phyloP scores from a whole-genome alignment of 2,888 invertebrate genomes.

The Hypselothyrea guttata region DNA sequence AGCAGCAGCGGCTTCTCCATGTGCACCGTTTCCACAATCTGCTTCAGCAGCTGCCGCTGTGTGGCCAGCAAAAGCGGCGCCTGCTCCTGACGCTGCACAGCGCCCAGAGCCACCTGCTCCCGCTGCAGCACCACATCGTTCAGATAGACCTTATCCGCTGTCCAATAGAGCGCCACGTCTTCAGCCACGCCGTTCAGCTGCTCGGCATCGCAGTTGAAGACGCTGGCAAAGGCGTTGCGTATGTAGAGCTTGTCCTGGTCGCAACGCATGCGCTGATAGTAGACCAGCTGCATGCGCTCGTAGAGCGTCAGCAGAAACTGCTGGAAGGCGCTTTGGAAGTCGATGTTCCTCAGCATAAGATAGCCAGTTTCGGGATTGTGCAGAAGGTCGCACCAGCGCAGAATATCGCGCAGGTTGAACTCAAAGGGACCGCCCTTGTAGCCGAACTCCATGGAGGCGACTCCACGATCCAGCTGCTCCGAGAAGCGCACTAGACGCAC shows the following conservation, averaged over 20 bases:
- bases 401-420: slow-evolving; percentile 97
- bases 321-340: slow-evolving; percentile 59
- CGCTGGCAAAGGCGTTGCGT: slow-evolving; percentile 82
- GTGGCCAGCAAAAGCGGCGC: slow-evolving; percentile 83
- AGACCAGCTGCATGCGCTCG: slow-evolving; percentile 88
- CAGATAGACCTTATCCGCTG: slow-evolving; percentile 84
- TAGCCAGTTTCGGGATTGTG: slow-evolving; percentile 81
- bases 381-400: slow-evolving; percentile 94
- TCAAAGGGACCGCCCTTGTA: slow-evolving; percentile 96
- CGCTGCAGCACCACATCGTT: slow-evolving; percentile 85
- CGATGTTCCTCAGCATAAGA: slow-evolving; percentile 28
- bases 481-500: slow-evolving; percentile 91
- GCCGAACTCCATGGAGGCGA: slow-evolving; percentile 88
- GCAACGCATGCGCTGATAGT: slow-evolving; percentile 93
- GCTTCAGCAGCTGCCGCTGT: slow-evolving; percentile 88
- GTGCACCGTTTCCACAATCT: slow-evolving; percentile 92
- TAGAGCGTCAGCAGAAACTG: slow-evolving; percentile 77
- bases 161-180: slow-evolving; percentile 85
- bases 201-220: slow-evolving; percentile 83
- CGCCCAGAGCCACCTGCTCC: slow-evolving; percentile 78
- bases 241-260: slow-evolving; percentile 89
- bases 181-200: slow-evolving; percentile 81
- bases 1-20: slow-evolving; percentile 95
- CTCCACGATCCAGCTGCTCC: slow-evolving; percentile 85
- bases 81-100: slow-evolving; percentile 71